Evolutionary conservation across 2,113 vertebrate species (phyloP), one percentile per base, ranked within the genome.

Genomic region (Epinephelus fuscoguttatus): DNA sequence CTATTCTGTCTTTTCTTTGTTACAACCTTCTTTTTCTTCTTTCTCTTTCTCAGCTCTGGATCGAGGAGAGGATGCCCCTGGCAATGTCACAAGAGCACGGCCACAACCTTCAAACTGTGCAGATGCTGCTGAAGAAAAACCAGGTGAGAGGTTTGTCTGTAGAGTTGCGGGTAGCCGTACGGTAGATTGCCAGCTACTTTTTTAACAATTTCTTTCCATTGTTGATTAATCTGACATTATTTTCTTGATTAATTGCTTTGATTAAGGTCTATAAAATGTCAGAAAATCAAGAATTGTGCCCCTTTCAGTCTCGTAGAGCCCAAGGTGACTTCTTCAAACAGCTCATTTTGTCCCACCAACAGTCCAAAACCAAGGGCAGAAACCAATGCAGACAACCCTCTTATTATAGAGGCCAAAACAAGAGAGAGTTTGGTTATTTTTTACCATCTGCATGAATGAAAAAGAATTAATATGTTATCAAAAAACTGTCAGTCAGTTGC

Each of bases 101-200:
- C 50, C 95, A 96, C 1, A 96, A 99, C 84, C 97, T 99, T 70
- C 97, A 97, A 19, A 96, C 95, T 0, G 97, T 98, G 78, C 98
- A 98, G 84, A 95, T 98, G 88, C 93, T 99, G 79, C 93, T 95
- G 77, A 99, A 99, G 84, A 98, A 97, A 93, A 99, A 97, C 12
- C 96, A 99, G 96, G 98, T 99, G 67, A 85, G 23, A 4, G 19
- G 27, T 53, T 59, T 64, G n/a, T 33, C 40, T 61, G 19, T 11
- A 27, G 2, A 25, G 9, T 9, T 33, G 12, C 47, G 6, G 14
- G 50, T 18, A 45, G 12, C 18, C n/a, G 14, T 2, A 27, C 13
- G 11, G 8, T 9, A 6, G 21, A 3, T 62, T 15, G 13, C 61
- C 23, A 50, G 23, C 12, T 21, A 56, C 12, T 56, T 33, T 33